phyloP scores from a whole-genome alignment of 2,113 vertebrate species.

The human region GRCh38 chr21:15691001-15691500 shows the following conservation, averaged over 20 bases:
- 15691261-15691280: background rate
- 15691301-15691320: background rate
- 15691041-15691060: background rate
- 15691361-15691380: background rate
- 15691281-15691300: background rate
- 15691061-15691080: background rate
- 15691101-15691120: background rate
- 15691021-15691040: background rate
- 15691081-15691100: background rate
- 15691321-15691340: background rate
- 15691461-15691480: background rate
- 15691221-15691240: background rate
- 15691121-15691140: background rate
- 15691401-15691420: background rate
- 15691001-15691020: background rate
- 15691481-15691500: background rate
- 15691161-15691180: background rate
- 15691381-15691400: background rate
- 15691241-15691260: background rate
- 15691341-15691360: background rate
- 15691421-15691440: background rate
- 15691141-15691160: background rate
- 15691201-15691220: background rate
- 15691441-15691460: background rate
- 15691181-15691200: background rate